These are phyloP conservation scores for Drosophila orosa DNA, from an alignment of 1,140 invertebrate species.

Conservation along the genomic window DNA sequence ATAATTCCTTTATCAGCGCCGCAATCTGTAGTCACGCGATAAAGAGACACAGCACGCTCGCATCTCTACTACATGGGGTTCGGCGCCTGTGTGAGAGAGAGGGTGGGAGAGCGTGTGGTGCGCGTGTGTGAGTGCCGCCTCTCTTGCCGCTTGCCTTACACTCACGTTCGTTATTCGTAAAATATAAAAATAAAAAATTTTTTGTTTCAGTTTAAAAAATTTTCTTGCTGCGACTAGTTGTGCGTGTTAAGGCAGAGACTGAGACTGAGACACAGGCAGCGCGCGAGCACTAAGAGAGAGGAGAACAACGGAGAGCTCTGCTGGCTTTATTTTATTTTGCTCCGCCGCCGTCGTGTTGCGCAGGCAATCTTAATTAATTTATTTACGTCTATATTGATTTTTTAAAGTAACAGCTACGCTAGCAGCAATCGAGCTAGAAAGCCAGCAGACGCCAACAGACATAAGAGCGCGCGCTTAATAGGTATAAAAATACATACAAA, in stretches of 20 bases:
- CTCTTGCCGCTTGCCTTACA: constrained; percentile 41
- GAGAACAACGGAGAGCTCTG: constrained; percentile 13
- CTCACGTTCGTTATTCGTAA: constrained; percentile 47
- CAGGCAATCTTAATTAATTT: constrained; percentile 66
- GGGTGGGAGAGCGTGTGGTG: constrained; percentile 29
- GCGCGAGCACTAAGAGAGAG: constrained; percentile 25
- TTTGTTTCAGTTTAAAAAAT: constrained; percentile 59
- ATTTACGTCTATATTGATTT: constrained; percentile 64
- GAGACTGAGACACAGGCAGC: constrained; percentile 14
- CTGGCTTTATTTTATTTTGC: constrained; percentile 44
- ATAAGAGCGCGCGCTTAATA: constrained; percentile 34
- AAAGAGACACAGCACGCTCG: constrained; percentile 23
- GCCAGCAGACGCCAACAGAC: constrained; percentile 23
- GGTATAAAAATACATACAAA: constrained; percentile 44
- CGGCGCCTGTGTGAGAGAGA: constrained; percentile 19
- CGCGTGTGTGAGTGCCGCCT: constrained; percentile 26
- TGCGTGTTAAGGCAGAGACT: constrained; percentile 23
- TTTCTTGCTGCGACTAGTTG: constrained; percentile 55
- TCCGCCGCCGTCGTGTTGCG: constrained; percentile 38
- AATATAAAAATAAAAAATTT: constrained; percentile 62
- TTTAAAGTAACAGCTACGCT: constrained; percentile 58
- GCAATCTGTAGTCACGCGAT: constrained; percentile 7
- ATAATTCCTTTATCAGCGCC: background rate
- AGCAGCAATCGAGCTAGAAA: constrained; percentile 36
- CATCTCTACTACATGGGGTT: constrained; percentile 43